phyloP scores from a whole-genome alignment of 2,888 invertebrate genomes.

The Orthonevra nobilis region DNA sequence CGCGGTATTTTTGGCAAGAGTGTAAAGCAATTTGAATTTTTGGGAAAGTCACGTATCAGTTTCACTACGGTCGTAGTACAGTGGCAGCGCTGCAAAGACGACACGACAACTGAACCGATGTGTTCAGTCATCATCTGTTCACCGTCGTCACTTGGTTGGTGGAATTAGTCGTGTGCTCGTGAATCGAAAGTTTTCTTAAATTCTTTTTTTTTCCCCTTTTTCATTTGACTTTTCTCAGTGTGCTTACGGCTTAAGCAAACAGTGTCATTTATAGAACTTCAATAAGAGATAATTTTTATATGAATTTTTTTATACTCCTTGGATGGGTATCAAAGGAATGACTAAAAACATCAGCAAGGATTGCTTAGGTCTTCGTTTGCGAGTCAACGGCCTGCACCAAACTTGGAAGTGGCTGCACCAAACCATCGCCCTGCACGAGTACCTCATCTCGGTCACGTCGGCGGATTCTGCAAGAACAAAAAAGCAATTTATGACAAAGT shows the following conservation, averaged over 20 bases:
- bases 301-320: constrained; percentile 71
- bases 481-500: constrained; percentile 72
- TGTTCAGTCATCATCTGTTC: constrained; percentile 55
- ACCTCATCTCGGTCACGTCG: constrained; percentile 89
- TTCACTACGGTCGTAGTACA: too few species aligned
- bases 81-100: too few species aligned
- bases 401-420: constrained; percentile 98
- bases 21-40: too few species aligned
- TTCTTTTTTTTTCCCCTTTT: constrained; percentile 15
- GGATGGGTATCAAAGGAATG: constrained; percentile 79
- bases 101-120: too few species aligned
- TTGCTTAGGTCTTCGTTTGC: constrained; percentile 91
- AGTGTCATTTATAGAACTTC: not conserved
- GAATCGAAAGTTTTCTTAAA: constrained; percentile 3
- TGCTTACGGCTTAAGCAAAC: constrained; percentile 1
- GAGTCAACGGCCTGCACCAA: constrained; percentile 93
- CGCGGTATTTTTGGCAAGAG: too few species aligned
- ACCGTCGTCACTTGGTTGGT: too few species aligned
- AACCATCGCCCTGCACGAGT: constrained; percentile 92
- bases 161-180: constrained; percentile 35
- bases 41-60: too few species aligned
- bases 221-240: not conserved
- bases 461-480: constrained; percentile 84
- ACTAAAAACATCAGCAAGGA: constrained; percentile 78
- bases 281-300: constrained; percentile 42